Evolutionary conservation across 1,140 invertebrate genomes (phyloP), one percentile per base, ranked within the genome.

Genomic region (Sesamia nonagrioides): DNA sequence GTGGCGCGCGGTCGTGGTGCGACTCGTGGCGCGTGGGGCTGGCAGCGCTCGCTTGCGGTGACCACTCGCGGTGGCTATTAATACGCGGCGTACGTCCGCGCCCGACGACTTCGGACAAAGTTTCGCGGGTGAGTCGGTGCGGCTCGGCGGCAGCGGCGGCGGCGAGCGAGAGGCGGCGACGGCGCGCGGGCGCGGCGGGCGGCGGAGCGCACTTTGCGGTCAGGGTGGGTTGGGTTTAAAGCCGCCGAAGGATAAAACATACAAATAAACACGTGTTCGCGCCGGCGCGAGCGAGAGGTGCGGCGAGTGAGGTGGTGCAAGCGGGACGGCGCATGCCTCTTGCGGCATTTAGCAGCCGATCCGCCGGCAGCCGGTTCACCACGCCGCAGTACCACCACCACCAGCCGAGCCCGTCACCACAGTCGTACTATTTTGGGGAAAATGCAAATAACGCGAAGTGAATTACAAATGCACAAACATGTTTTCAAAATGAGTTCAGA

Each of bases 241-340:
- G 94, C 95, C 95, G 93, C 95, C 93, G 94, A 95, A 95, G 95
- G 95, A 95, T 95, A 95, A 95, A 95, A 95, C 95, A 95, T 95
- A 95, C 95, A 95, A 95, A 95, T 95, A 95, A 95, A 95, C 95
- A 95, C 93, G 95, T 95, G 95, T 95, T 95, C 94, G 92, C 93
- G 93, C 93, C 92, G 90, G 95, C 90, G 93, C 91, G 93, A 95
- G 90, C 88, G 93, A 93, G 95, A 95, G 87, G 87, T 85, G 81
- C 88, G 86, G 80, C 69, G 75, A 73, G 60, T 42, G 74, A 82
- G 82, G 33, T 81, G 73, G 93, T 79, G 88, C 77, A 85, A 95
- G 86, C 81, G 90, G 86, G 94, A 95, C 54, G 88, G 86, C 79
- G 81, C 80, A 80, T 78, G 77, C 84, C 89, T 90, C 91, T 90